These are phyloP conservation scores for Triplophysa tibetana DNA, from an alignment of 2,113 vertebrate genomes.

Conservation along the genomic window DNA sequence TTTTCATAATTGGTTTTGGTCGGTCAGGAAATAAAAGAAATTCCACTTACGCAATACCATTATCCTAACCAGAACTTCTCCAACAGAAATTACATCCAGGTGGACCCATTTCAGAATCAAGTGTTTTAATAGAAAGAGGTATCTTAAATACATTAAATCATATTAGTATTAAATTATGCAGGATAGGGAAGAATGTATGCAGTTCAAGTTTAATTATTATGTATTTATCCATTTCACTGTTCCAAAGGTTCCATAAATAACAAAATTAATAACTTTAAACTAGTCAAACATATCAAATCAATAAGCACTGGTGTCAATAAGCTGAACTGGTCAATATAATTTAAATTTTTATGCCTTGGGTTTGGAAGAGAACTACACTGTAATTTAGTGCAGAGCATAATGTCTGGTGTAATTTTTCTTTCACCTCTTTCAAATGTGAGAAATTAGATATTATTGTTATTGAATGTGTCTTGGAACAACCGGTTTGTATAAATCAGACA, in stretches of 20 bases:
- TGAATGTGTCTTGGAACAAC: background rate
- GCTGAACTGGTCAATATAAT: background rate
- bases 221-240: no score
- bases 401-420: background rate
- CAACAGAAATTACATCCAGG: constrained; percentile 33
- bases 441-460: background rate
- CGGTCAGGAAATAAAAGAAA: background rate
- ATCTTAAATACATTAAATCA: no score
- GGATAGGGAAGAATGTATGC: no score
- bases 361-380: background rate
- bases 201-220: no score
- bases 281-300: background rate
- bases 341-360: background rate
- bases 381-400: background rate
- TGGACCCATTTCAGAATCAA: background rate
- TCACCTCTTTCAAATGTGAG: background rate
- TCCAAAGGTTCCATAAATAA: background rate
- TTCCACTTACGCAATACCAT: background rate
- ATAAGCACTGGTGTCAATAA: background rate
- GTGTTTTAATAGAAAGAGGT: no score
- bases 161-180: no score
- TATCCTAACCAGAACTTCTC: background rate
- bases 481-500: background rate
- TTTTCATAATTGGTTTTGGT: background rate
- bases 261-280: background rate